Evolutionary conservation across 2,888 invertebrate species (phyloP).

Genomic region (Nomada ruficornis): DNA sequence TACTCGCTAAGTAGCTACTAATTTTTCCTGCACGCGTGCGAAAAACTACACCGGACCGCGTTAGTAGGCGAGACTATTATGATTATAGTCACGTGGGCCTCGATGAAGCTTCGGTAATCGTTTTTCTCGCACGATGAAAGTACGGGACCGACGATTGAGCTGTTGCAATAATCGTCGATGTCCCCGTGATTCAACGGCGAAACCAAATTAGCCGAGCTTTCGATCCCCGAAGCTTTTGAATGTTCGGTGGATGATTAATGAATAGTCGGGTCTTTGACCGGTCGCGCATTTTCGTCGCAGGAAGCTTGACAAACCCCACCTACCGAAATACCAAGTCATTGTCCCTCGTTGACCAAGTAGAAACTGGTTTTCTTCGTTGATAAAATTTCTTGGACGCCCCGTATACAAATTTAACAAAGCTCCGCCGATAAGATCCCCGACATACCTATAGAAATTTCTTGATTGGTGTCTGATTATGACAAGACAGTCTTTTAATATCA

Average conservation of each 20-base stretch:
- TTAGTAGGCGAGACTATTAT: not conserved
- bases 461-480: no score
- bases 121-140: not conserved
- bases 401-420: no score
- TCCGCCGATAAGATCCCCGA: no score
- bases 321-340: constrained; percentile 23
- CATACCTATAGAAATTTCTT: no score
- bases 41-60: not conserved
- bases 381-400: not conserved
- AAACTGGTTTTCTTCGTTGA: not conserved
- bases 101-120: not conserved
- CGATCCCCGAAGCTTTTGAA: not conserved
- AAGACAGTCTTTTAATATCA: no score
- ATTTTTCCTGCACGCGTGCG: constrained; percentile 31
- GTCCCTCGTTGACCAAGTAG: not conserved
- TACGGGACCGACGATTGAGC: not conserved
- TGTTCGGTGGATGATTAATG: constrained; percentile 20
- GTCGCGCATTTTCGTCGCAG: constrained; percentile 7
- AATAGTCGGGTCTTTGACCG: constrained; percentile 9
- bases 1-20: constrained; percentile 30
- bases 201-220: constrained; percentile 6
- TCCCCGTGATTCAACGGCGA: not conserved
- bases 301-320: constrained; percentile 8
- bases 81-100: not conserved
- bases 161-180: not conserved